Evolutionary conservation across 2,113 vertebrate genomes (phyloP).

Genomic region (Meriones unguiculatus): DNA sequence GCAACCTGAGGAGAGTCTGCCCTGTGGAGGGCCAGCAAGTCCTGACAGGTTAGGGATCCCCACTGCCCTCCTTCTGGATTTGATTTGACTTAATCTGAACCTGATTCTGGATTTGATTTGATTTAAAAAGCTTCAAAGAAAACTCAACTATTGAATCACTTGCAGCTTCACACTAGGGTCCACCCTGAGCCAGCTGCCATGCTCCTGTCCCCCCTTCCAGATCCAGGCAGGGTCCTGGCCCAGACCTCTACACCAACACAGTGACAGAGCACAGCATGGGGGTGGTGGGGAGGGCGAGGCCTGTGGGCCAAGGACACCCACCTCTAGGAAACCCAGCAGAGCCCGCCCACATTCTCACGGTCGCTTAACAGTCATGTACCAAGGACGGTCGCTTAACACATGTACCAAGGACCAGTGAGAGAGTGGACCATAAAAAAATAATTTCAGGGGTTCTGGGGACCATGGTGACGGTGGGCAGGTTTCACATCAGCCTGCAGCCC

Average conservation of each 20-base stretch:
- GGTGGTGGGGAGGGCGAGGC: constrained; percentile 45
- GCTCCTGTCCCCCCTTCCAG: background rate
- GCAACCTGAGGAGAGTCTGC: background rate
- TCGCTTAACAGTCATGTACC: constrained; percentile 76
- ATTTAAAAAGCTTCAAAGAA: constrained; percentile 18
- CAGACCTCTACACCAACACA: constrained; percentile 53
- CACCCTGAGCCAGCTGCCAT: background rate
- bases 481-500: constrained; percentile 96
- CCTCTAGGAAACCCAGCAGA: background rate
- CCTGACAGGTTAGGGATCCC: accelerated
- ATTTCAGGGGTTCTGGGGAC: constrained; percentile 89
- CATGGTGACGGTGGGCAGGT: constrained; percentile 76
- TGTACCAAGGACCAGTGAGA: constrained; percentile 84
- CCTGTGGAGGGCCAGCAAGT: background rate
- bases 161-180: too few relatives aligned
- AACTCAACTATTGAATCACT: background rate
- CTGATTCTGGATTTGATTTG: constrained; percentile 14
- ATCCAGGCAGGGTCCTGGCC: constrained; percentile 25
- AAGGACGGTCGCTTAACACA: too few relatives aligned
- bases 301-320: background rate
- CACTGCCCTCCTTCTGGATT: background rate
- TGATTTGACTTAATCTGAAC: background rate
- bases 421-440: constrained; percentile 89
- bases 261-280: background rate
- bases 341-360: constrained; percentile 75